Percentiles rank a stretch among this genome's conserved stretches.
Evolutionary conservation across 2,797 vertebrate genomes (phyloP).

Genomic region (Anguilla anguilla): DNA sequence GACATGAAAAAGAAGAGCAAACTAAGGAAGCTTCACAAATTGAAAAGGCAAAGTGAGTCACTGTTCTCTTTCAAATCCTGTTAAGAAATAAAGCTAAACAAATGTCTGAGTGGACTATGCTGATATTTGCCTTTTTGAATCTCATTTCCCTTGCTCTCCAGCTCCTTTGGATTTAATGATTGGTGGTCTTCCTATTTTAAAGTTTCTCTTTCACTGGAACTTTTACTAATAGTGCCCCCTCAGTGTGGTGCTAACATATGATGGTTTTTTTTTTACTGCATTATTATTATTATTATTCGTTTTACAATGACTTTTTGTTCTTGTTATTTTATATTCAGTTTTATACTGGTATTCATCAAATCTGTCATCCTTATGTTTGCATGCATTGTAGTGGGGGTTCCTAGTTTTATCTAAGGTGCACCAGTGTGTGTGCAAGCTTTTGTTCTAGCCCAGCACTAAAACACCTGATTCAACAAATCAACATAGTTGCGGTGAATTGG

Average conservation of each 20-base stretch:
- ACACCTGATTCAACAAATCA: background rate
- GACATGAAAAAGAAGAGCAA: conserved; percentile 79
- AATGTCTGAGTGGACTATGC: background rate
- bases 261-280: too few species aligned
- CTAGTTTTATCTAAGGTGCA: background rate
- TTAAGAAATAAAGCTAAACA: background rate
- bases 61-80: background rate
- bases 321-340: too few species aligned
- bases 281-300: too few species aligned
- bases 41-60: conserved; percentile 80
- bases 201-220: background rate
- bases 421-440: background rate
- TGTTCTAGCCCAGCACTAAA: background rate
- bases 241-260: too few species aligned
- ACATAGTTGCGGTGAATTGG: background rate
- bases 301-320: too few species aligned
- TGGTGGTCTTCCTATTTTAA: background rate
- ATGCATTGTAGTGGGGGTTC: background rate
- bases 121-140: background rate
- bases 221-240: background rate
- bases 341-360: too few species aligned
- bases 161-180: background rate
- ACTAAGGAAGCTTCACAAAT: conserved; percentile 76
- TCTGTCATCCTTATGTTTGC: too few species aligned
- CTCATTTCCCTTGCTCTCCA: background rate